Evolutionary conservation across 2,113 vertebrate species (phyloP), one percentile per base, ranked within the genome.

Genomic region (Parus major): DNA sequence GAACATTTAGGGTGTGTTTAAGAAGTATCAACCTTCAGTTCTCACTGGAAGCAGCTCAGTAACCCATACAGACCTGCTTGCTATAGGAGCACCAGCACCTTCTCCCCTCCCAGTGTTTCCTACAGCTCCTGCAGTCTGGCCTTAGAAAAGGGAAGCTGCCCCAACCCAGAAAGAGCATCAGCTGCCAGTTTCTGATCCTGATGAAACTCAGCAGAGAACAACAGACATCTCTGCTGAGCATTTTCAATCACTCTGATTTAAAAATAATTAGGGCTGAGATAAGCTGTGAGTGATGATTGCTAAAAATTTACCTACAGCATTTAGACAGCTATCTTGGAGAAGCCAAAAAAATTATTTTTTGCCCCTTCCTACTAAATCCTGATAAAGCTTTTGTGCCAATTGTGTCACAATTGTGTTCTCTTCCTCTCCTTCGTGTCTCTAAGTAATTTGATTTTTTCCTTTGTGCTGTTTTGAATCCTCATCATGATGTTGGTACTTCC

Each of bases 61-160:
- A 81, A 55, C 71, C 76, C 79, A 82, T 12, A 2, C 17, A 64
- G 78, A 64, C 5, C 31, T 69, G 31, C 35, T 82, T 75, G 49
- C 49, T n/a, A 2, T 18, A 21, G 24, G 50, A 80, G 16, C 79
- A 60, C 24, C 47, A 28, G 25, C 0, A 0, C 35, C 55, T 50
- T 12, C 20, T 33, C 5, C 41, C 28, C 23, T 69, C 15, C 7
- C 29, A 12, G 42, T 15, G 19, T 36, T 73, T 11, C 15, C 18
- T 0, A 0, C 15, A 10, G 12, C 12, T 88, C 25, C 88, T 61
- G 41, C 20, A 56, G n/a, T 20, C 22, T 36, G 41, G 7, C 27
- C 33, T 77, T 56, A 20, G 44, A 66, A 41, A 16, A 42, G 21
- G 10, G n/a, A 57, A 82, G 13, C 31, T 39, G 15, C 15, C 25